These are phyloP conservation scores for Drosophila melanica DNA, from an alignment of 1,140 invertebrate genomes.

Conservation along the genomic window DNA sequence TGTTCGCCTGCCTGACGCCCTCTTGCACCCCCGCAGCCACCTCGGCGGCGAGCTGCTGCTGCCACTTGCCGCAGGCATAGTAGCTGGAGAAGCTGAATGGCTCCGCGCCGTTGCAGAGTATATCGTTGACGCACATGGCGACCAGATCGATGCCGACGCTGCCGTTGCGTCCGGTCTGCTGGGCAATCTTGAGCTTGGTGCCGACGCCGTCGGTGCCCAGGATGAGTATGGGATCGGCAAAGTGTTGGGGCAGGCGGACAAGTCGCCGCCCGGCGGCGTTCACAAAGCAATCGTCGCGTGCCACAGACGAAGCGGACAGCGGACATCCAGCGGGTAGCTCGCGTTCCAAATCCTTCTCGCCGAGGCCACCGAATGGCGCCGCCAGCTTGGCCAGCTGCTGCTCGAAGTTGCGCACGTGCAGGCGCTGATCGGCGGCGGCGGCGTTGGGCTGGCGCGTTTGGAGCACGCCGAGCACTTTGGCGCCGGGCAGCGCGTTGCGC, in stretches of 20 bases:
- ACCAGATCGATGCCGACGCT: conserved; percentile 97
- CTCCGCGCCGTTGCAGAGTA: conserved; percentile 96
- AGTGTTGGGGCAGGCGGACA: conserved; percentile 82
- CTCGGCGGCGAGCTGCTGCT: conserved; percentile 88
- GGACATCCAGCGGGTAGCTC: conserved; percentile 32
- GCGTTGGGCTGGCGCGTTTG: conserved; percentile 22
- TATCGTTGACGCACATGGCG: conserved; percentile 99
- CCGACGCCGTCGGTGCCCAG: conserved; percentile 98
- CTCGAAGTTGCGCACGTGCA: conserved; percentile 72
- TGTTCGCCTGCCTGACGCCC: conserved; percentile 92
- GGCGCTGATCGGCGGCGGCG: background rate
- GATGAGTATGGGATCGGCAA: conserved; percentile 93
- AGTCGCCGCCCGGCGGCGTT: conserved; percentile 60
- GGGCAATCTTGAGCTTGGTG: conserved; percentile 97
- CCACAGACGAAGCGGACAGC: background rate
- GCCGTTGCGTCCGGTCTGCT: conserved; percentile 90
- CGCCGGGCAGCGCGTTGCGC: conserved; percentile 55
- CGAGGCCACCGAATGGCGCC: conserved; percentile 49
- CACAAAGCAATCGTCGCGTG: conserved; percentile 52
- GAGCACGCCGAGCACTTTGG: conserved; percentile 72
- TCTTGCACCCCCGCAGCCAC: conserved; percentile 93
- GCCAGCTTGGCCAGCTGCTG: conserved; percentile 54
- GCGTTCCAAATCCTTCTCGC: conserved; percentile 5
- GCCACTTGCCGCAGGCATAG: conserved; percentile 94
- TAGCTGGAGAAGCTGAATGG: conserved; percentile 98